phyloP scores from a whole-genome alignment of 1,140 invertebrate genomes.

The Calycopis cecrops region DNA sequence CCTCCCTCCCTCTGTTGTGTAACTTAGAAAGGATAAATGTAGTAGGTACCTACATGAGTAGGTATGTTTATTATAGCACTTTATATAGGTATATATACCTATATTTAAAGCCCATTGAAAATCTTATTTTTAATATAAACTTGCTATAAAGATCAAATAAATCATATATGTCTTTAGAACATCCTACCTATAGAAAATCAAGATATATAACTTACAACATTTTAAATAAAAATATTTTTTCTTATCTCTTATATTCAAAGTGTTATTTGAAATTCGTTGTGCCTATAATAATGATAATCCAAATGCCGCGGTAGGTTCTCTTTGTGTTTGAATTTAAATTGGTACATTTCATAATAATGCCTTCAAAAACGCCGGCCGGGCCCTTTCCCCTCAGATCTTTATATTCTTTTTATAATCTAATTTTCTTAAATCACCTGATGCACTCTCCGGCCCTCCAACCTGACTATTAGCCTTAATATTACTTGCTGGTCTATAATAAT shows the following conservation, averaged over 20 bases:
- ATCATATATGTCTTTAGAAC: no score
- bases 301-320: conserved; percentile 22
- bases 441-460: conserved; percentile 36
- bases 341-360: conserved; percentile 68
- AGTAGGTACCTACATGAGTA: no score
- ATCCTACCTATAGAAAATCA: no score
- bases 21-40: not conserved
- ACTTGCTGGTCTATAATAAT: not conserved
- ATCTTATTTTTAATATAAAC: no score
- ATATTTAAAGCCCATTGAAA: no score
- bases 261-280: conserved; percentile 26
- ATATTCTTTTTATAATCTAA: conserved; percentile 69
- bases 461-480: conserved; percentile 39
- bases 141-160: no score
- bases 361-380: conserved; percentile 51
- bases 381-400: conserved; percentile 45
- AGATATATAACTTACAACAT: no score
- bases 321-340: conserved; percentile 69
- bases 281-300: conserved; percentile 32
- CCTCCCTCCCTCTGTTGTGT: conserved; percentile 1
- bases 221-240: no score
- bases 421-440: conserved; percentile 68
- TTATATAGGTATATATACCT: no score
- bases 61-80: no score
- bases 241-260: no score